These are phyloP conservation scores for Chaitophorus viminalis DNA, from an alignment of 2,888 invertebrate species.

Conservation along the genomic window DNA sequence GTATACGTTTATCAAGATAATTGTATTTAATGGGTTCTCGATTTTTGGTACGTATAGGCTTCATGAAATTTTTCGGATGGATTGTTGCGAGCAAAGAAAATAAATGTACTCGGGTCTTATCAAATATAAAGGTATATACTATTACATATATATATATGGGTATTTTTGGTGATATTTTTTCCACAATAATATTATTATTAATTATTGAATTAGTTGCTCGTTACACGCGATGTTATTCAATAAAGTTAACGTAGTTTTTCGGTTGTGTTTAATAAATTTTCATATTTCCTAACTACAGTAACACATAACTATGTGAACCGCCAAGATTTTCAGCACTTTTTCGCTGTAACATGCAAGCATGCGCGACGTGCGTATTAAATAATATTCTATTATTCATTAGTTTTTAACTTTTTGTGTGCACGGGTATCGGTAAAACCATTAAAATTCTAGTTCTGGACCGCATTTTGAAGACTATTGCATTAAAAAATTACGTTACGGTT, in stretches of 20 bases:
- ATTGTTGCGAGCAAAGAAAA: neutral
- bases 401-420: neutral
- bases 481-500: neutral
- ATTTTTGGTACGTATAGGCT: neutral
- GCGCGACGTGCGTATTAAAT: too few relatives aligned
- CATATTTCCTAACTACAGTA: too few relatives aligned
- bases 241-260: too few relatives aligned
- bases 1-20: neutral
- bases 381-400: neutral
- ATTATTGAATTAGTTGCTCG: too few relatives aligned
- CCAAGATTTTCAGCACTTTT: neutral
- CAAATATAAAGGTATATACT: too few relatives aligned
- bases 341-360: too few relatives aligned
- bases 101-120: neutral
- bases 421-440: neutral
- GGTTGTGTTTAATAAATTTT: too few relatives aligned
- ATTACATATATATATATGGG: too few relatives aligned
- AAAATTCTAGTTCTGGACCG: neutral
- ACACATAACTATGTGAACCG: neutral
- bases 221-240: too few relatives aligned
- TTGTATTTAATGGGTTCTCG: neutral
- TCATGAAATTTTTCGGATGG: neutral
- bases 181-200: too few relatives aligned
- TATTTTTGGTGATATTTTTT: too few relatives aligned
- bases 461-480: neutral